phyloP scores from a whole-genome alignment of 1,140 invertebrate genomes.

The Aphaenogaster floridana region DNA sequence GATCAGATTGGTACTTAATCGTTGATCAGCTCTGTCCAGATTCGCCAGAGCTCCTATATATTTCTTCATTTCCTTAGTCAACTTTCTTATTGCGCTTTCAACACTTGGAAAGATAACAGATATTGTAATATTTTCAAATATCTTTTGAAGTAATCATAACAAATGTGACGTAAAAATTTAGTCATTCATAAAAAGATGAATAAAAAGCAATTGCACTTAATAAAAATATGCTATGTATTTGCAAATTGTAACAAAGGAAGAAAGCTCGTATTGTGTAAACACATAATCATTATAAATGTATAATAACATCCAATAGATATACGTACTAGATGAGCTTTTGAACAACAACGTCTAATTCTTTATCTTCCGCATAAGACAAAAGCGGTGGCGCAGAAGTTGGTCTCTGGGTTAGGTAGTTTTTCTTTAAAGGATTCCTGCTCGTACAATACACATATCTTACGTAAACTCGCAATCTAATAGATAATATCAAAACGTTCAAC shows the following conservation, averaged over 20 bases:
- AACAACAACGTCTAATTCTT: conserved; percentile 82
- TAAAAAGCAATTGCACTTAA: background rate
- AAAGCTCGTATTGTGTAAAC: background rate
- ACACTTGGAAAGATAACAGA: conserved; percentile 75
- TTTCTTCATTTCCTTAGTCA: conserved; percentile 85
- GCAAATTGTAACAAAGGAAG: conserved; percentile 10
- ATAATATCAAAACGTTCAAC: background rate
- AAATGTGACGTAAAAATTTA: background rate
- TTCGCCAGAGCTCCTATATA: conserved; percentile 80
- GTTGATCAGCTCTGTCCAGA: conserved; percentile 82
- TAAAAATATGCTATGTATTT: background rate
- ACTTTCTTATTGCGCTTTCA: conserved; percentile 81
- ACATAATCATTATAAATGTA: background rate
- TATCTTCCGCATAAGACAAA: conserved; percentile 79
- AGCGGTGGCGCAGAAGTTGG: conserved; percentile 82
- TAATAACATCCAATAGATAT: background rate
- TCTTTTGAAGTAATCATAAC: background rate
- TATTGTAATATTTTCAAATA: conserved; percentile 34
- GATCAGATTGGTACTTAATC: conserved; percentile 82
- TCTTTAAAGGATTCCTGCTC: conserved; percentile 81
- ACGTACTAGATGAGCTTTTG: conserved; percentile 83
- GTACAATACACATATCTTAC: background rate
- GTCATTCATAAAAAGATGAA: background rate
- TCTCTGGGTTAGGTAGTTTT: conserved; percentile 78
- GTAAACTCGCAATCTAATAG: background rate